Conservation (phyloP, 2,888 invertebrate genomes). For the Thyatira batis region DNA sequence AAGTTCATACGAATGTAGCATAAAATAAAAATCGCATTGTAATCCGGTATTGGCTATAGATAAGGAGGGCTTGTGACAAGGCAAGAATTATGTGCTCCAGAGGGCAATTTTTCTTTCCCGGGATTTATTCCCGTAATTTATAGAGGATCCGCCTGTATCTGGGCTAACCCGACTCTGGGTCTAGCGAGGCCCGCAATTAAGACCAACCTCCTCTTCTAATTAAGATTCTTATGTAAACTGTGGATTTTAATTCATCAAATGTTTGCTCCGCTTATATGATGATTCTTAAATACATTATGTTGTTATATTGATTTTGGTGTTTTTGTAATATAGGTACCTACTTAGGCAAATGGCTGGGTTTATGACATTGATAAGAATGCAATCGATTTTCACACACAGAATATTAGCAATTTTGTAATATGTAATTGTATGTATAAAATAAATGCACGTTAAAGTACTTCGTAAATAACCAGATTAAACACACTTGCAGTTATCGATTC, state of each 20-base stretch:
- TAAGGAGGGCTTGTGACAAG: constrained; percentile 82
- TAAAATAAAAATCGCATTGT: constrained; percentile 82
- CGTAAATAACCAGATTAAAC: neutral
- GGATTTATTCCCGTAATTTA: constrained; percentile 83
- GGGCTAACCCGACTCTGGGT: constrained; percentile 72
- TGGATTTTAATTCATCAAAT: neutral
- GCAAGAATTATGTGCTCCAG: constrained; percentile 83
- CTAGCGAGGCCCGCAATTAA: constrained; percentile 68
- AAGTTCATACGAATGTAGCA: constrained; percentile 64
- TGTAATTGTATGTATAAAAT: neutral
- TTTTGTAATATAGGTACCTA: too few species aligned
- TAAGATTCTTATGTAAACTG: constrained; percentile 39
- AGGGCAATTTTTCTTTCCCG: constrained; percentile 82
- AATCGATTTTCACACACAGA: too few species aligned
- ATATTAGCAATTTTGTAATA: too few species aligned
- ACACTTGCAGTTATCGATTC: neutral
- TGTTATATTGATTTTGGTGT: too few species aligned
- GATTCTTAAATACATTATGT: neutral
- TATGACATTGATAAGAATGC: too few species aligned
- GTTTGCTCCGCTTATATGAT: neutral
- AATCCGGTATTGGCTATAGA: constrained; percentile 82
- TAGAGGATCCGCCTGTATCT: constrained; percentile 81
- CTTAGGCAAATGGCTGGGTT: too few species aligned
- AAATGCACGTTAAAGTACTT: neutral
- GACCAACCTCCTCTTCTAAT: constrained; percentile 62